phyloP scores from a whole-genome alignment of 2,113 vertebrate species.

The Dryoscopus gambensis region DNA sequence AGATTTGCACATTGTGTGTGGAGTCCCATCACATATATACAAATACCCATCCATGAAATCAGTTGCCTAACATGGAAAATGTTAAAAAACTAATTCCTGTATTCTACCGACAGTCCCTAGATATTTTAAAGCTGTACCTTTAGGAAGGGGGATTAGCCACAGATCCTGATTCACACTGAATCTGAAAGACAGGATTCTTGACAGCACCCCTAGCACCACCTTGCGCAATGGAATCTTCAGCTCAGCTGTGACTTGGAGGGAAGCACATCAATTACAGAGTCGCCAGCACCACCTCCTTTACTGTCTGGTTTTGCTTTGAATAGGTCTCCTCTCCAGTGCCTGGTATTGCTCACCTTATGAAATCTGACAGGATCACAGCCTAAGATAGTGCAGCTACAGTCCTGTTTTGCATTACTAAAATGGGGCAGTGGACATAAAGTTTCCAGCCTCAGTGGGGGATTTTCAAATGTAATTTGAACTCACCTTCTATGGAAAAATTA shows the following conservation, averaged over 20 bases:
- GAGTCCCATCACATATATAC: not conserved
- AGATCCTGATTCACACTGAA: not conserved
- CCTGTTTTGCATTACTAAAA: constrained; percentile 17
- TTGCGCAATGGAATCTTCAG: not conserved
- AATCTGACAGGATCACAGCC: constrained; percentile 10
- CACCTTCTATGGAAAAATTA: not conserved
- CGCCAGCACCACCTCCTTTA: not conserved
- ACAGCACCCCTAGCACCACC: not conserved
- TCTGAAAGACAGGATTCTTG: not conserved
- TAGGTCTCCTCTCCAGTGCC: not conserved
- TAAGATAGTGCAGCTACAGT: not conserved
- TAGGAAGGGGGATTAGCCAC: not conserved
- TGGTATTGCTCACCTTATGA: constrained; percentile 3
- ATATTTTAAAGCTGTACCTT: not conserved
- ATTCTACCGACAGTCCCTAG: not conserved
- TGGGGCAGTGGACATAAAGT: not conserved
- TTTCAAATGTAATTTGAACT: constrained; percentile 12
- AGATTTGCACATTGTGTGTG: not conserved
- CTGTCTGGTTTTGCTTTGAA: not conserved
- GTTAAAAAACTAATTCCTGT: not conserved
- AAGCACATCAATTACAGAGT: not conserved
- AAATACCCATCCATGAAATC: not conserved
- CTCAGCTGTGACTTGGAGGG: not conserved
- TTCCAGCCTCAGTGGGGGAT: not conserved
- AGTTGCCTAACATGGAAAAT: not conserved